Conservation (phyloP, 2,113 vertebrate genomes). For the Hyla sarda region DNA sequence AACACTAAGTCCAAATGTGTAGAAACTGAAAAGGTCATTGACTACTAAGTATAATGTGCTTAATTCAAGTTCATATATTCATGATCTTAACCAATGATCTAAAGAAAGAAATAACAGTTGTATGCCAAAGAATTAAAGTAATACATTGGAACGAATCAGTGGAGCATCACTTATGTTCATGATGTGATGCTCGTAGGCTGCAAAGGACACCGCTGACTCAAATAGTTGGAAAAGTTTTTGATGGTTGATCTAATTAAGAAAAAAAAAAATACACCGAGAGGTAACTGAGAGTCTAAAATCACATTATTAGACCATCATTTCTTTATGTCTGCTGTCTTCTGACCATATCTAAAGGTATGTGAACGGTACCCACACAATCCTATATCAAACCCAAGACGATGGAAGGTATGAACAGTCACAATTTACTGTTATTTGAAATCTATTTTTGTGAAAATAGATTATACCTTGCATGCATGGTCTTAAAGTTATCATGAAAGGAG, state of each 20-base stretch:
- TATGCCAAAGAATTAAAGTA: neutral
- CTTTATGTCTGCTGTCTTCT: neutral
- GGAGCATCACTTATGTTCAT: neutral
- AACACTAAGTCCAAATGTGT: neutral
- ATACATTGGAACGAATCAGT: neutral
- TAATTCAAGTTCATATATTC: constrained; percentile 5
- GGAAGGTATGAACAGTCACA: no score
- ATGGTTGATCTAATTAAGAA: neutral
- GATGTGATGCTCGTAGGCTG: neutral
- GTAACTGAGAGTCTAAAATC: neutral
- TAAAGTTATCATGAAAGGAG: no score
- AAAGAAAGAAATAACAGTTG: constrained; percentile 38
- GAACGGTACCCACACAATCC: no score
- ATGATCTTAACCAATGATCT: constrained; percentile 24
- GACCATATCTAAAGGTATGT: neutral
- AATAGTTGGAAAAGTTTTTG: neutral
- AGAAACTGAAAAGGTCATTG: constrained; percentile 49
- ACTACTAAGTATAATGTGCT: constrained; percentile 40
- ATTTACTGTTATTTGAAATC: no score
- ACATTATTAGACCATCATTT: neutral
- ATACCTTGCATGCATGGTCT: no score
- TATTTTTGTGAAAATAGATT: no score
- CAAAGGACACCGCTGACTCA: neutral
- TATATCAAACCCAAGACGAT: no score
- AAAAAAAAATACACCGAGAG: neutral